phyloP scores from a whole-genome alignment of 1,140 invertebrate species.

The Diachasmimorpha longicaudata region DNA sequence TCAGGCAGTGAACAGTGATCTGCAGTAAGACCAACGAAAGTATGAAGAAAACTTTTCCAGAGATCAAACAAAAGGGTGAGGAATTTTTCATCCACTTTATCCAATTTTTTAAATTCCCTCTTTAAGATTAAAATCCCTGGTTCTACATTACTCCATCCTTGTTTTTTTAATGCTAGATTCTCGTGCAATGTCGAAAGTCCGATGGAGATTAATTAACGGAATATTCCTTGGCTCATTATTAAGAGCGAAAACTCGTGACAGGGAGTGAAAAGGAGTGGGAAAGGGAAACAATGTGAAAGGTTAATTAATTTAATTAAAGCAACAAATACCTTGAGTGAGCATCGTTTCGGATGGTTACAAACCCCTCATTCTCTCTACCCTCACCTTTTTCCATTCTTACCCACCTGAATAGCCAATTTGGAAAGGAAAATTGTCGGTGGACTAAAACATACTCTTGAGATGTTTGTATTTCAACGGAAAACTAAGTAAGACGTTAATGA shows the following conservation, averaged over 20 bases:
- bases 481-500: no score
- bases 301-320: constrained; percentile 3
- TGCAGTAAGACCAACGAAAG: constrained; percentile 34
- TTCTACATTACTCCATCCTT: no score
- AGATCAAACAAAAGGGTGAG: not conserved
- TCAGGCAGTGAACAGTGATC: constrained; percentile 63
- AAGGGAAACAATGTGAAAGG: not conserved
- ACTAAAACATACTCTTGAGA: no score
- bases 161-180: no score
- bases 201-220: not conserved
- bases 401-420: not conserved
- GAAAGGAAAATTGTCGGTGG: no score
- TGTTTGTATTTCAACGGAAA: no score
- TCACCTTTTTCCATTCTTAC: no score
- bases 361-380: not conserved
- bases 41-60: not conserved
- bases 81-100: not conserved
- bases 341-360: not conserved
- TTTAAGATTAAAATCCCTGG: no score
- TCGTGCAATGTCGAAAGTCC: not conserved
- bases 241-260: not conserved
- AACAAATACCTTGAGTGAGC: not conserved
- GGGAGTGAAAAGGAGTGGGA: not conserved
- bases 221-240: not conserved
- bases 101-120: no score